Percentiles rank a stretch among this genome's conserved stretches.
Evolutionary conservation across 2,888 invertebrate species (phyloP).

Genomic region (Deilephila porcellus): DNA sequence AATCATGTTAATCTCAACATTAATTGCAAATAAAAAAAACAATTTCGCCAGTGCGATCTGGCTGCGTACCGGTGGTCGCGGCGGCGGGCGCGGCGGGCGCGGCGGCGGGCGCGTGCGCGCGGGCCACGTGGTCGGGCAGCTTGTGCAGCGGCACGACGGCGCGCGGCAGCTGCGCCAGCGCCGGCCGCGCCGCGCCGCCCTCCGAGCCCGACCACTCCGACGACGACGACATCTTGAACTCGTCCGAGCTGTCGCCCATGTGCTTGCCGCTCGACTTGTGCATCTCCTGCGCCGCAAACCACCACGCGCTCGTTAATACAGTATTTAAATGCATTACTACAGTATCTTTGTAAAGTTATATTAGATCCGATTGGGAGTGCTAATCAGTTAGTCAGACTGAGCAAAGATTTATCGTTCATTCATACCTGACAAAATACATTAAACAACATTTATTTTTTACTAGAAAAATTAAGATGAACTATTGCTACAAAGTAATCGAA

Average conservation of each 20-base stretch:
- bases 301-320: not conserved
- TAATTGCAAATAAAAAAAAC: too few species aligned
- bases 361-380: too few species aligned
- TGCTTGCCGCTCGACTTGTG: slow-evolving; percentile 83
- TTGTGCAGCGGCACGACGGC: slow-evolving; percentile 76
- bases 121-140: slow-evolving; percentile 71
- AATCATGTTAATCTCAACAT: too few species aligned
- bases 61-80: not conserved
- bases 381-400: too few species aligned
- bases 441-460: too few species aligned
- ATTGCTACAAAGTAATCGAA: too few species aligned
- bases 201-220: slow-evolving; percentile 59
- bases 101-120: slow-evolving; percentile 59
- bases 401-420: too few species aligned
- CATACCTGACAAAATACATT: too few species aligned
- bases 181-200: slow-evolving; percentile 65
- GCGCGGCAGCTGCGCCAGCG: slow-evolving; percentile 62
- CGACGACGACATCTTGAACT: slow-evolving; percentile 74
- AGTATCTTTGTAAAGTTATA: too few species aligned
- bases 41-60: too few species aligned
- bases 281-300: slow-evolving; percentile 65
- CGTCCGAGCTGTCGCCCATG: slow-evolving; percentile 82
- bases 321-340: too few species aligned
- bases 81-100: not conserved
- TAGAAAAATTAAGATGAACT: too few species aligned